A percentile compares a stretch with the other conserved stretches of the same genome.
Conservation (phyloP, 2,797 vertebrate species). For the Phoebastria nigripes region DNA sequence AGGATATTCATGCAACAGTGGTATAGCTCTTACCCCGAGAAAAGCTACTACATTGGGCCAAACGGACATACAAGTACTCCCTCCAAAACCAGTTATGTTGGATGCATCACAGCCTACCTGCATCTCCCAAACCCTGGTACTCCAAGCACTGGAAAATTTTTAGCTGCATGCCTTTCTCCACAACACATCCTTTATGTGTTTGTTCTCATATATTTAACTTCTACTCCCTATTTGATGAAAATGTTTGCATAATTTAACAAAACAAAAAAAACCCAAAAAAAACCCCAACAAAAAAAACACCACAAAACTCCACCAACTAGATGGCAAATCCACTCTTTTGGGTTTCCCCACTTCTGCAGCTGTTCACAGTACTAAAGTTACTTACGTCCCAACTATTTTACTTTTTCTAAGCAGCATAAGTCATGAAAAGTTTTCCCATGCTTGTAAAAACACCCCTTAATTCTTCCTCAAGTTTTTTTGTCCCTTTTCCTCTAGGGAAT, state of each 20-base stretch:
- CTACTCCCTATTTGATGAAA: not conserved
- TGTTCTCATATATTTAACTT: not conserved
- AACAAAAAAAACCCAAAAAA: too few species aligned
- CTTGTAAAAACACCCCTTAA: not conserved
- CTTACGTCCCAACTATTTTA: not conserved
- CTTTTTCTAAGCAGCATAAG: accelerated
- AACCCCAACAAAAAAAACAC: too few species aligned
- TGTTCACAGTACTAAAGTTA: not conserved
- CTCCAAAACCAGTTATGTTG: not conserved
- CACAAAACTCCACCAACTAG: too few species aligned
- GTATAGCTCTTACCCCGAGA: not conserved
- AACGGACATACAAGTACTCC: not conserved
- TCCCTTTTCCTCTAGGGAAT: not conserved
- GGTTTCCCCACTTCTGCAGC: not conserved
- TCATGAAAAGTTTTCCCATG: not conserved
- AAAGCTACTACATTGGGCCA: not conserved
- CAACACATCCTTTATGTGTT: not conserved
- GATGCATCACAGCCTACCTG: not conserved
- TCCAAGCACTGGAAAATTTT: not conserved
- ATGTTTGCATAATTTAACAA: not conserved
- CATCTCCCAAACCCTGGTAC: not conserved
- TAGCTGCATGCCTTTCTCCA: not conserved
- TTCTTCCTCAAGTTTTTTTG: not conserved
- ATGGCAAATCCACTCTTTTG: not conserved
- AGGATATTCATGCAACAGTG: not conserved